Evolutionary conservation across 2,113 vertebrate species (phyloP).

Genomic region (Equus przewalskii): DNA sequence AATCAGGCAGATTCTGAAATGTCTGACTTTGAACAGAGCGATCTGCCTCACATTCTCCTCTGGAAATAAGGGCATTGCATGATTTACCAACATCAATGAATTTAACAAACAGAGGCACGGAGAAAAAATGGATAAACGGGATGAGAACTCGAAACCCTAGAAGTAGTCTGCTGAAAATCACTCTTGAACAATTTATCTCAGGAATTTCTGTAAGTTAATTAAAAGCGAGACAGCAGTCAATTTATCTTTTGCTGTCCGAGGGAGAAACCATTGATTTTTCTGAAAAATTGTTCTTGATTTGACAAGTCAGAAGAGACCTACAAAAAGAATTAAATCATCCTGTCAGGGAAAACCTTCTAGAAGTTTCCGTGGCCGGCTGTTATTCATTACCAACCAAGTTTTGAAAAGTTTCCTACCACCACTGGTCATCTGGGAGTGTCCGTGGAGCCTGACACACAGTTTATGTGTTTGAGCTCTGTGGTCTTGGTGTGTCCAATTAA

Average conservation of each 20-base stretch:
- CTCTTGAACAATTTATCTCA: neutral
- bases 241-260: neutral
- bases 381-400: neutral
- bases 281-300: neutral
- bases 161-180: neutral
- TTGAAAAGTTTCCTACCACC: neutral
- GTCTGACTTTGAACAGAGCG: neutral
- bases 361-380: neutral
- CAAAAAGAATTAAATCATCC: neutral
- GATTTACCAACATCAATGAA: accelerated
- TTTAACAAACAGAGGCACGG: neutral
- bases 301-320: neutral
- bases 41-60: neutral
- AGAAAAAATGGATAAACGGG: too few relatives aligned
- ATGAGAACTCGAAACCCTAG: neutral
- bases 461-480: accelerated
- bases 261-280: neutral
- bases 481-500: neutral
- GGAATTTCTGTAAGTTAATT: neutral
- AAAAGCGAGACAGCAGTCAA: neutral
- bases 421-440: accelerated
- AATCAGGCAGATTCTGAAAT: neutral
- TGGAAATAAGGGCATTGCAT: accelerated
- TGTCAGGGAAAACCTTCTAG: neutral
- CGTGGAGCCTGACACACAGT: accelerated